Evolutionary conservation across 37 sponge, comb jelly and placozoan species (phyloP), one percentile per base, ranked within the genome.

Genomic region (Oopsacas minuta): DNA sequence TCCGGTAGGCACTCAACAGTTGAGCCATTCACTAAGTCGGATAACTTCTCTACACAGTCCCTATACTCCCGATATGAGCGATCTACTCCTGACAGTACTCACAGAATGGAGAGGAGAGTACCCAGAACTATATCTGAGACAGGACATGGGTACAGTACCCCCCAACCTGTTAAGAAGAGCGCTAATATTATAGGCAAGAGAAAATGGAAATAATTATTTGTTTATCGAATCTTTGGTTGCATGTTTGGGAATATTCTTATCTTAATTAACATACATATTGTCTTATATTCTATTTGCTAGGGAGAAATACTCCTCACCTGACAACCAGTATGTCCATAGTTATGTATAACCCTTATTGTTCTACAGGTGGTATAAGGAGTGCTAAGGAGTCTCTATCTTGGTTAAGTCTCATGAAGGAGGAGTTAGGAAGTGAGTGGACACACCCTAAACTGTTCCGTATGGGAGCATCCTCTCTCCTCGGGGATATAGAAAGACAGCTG

Each of bases 391-490:
- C 92, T 25, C 88, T 98, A 30, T 91, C 91, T 0, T 98, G 99
- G 99, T 85, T 98, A 28, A 90, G 92, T 0, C 90, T 98, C 86
- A 98, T 98, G 99, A 98, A 98, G 90, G 99, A 98, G 85, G 96
- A 95, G 90, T 90, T 98, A n/a, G 99, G 99, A 10, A 96, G 93
- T 37, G 99, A 98, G 84, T 98, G 99, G 99, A 91, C 91, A 17
- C 86, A 93, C 32, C 99, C 99, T 1, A 35, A 95, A 25, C 91
- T 98, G 37, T 98, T 98, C 83, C 85, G 99, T 25, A 94, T 98
- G n/a, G 99, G 99, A 0, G 99, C 99, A 23, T 93, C 94, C 53
- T 87, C 92, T 36, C 94, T 98, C 36, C 87, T 98, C 25, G 96
- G 94, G 0, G 99, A 98, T 38, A 98, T 98, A 25, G 99, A 98